phyloP scores from a whole-genome alignment of 2,113 vertebrate genomes.

The Hydropotes inermis region DNA sequence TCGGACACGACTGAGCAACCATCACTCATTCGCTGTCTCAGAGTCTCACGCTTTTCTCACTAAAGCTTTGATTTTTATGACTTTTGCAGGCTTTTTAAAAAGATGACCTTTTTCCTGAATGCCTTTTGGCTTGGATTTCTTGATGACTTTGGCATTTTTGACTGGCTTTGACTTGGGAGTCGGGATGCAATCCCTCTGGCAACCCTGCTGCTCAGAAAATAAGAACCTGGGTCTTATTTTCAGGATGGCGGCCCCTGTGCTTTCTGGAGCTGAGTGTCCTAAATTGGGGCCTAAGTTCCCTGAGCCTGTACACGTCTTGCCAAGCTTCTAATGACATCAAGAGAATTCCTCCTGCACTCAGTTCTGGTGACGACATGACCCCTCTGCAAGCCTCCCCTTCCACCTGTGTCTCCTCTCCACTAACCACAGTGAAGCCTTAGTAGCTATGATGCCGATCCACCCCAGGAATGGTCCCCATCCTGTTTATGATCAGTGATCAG shows the following conservation, averaged over 20 bases:
- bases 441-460: fast-evolving
- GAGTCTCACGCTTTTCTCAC: not conserved
- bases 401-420: too few species aligned
- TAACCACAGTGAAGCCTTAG: too few species aligned
- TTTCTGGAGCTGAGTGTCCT: not conserved
- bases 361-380: not conserved
- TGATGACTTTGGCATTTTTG: not conserved
- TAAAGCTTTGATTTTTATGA: not conserved
- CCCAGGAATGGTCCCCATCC: not conserved
- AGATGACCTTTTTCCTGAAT: not conserved
- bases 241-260: not conserved
- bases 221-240: not conserved
- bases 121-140: not conserved
- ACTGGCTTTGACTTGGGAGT: not conserved
- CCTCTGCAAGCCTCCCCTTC: not conserved
- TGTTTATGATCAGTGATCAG: not conserved
- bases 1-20: fast-evolving
- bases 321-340: not conserved
- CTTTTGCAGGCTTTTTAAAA: not conserved
- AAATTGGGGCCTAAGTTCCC: too few species aligned
- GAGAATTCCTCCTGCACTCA: not conserved
- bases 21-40: not conserved
- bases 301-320: not conserved
- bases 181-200: not conserved
- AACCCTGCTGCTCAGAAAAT: not conserved